Evolutionary conservation across 2,888 invertebrate genomes (phyloP).

Genomic region (Athalia rosae): DNA sequence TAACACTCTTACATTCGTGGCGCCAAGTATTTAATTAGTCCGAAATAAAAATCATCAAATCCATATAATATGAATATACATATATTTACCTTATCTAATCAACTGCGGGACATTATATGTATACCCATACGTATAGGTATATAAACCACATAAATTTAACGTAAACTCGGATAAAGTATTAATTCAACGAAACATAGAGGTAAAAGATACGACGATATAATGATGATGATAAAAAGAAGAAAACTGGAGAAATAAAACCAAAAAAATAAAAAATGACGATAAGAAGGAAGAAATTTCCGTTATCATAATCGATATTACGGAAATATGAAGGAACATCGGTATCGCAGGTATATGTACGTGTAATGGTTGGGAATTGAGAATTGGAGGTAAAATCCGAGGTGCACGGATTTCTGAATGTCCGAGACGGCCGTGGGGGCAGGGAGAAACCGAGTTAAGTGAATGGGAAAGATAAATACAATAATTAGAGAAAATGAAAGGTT

Average conservation of each 20-base stretch:
- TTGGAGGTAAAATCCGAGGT: too few species aligned
- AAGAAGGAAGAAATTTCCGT: not conserved
- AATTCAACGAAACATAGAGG: not conserved
- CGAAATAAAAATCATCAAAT: conserved; percentile 5
- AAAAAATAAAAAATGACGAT: not conserved
- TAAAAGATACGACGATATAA: not conserved
- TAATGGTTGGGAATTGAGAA: conserved; percentile 7
- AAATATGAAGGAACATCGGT: too few species aligned
- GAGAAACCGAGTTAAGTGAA: conserved; percentile 63
- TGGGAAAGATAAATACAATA: conserved; percentile 70
- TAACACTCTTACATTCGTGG: not conserved
- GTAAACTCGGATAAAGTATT: not conserved
- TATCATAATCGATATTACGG: too few species aligned
- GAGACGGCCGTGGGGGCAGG: conserved; percentile 46
- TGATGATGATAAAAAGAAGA: not conserved
- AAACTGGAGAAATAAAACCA: not conserved
- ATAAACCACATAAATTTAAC: not conserved
- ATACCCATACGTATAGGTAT: too few species aligned
- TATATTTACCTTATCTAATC: conserved; percentile 25
- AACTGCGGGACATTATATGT: too few species aligned
- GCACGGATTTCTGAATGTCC: not conserved
- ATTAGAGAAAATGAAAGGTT: conserved; percentile 62
- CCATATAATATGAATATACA: not conserved
- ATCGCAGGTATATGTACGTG: not conserved
- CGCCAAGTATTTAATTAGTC: conserved; percentile 21